Percentiles rank a stretch among this genome's conserved stretches.
These are phyloP conservation scores for Saxidomus purpurata DNA, from an alignment of 1,140 invertebrate species.

Conservation along the genomic window DNA sequence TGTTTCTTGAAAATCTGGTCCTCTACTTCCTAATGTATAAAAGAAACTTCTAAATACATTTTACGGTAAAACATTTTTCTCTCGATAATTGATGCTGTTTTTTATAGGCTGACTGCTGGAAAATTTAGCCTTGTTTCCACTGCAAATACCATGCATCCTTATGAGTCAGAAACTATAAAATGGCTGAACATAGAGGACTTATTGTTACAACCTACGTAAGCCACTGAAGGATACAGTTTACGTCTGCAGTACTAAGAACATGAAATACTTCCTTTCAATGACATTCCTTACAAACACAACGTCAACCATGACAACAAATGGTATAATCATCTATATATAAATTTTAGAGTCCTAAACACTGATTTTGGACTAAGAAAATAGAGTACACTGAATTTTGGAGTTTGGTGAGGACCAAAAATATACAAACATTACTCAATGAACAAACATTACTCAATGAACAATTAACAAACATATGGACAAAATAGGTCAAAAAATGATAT, in stretches of 20 bases:
- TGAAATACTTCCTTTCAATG: not conserved
- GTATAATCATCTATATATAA: conserved; percentile 14
- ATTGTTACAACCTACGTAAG: too few species aligned
- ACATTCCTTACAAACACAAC: not conserved
- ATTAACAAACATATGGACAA: not conserved
- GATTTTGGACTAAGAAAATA: conserved; percentile 28
- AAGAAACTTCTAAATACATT: too few species aligned
- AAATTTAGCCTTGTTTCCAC: too few species aligned
- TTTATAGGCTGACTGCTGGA: too few species aligned
- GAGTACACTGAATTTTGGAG: not conserved
- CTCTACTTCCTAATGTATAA: too few species aligned
- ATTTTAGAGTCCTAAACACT: conserved; percentile 38
- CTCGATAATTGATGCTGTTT: too few species aligned
- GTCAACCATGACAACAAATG: not conserved
- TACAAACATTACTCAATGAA: conserved; percentile 37
- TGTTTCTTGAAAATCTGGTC: too few species aligned
- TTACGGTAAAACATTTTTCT: too few species aligned
- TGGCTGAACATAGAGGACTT: too few species aligned
- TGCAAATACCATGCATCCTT: too few species aligned
- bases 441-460: conserved; percentile 36
- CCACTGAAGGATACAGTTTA: too few species aligned
- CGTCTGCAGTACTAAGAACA: not conserved
- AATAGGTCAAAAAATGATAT: conserved; percentile 15
- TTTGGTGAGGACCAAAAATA: conserved; percentile 12
- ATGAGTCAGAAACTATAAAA: too few species aligned